Evolutionary conservation across 2,113 vertebrate genomes (phyloP).

Genomic region (Bambusicola thoracicus): DNA sequence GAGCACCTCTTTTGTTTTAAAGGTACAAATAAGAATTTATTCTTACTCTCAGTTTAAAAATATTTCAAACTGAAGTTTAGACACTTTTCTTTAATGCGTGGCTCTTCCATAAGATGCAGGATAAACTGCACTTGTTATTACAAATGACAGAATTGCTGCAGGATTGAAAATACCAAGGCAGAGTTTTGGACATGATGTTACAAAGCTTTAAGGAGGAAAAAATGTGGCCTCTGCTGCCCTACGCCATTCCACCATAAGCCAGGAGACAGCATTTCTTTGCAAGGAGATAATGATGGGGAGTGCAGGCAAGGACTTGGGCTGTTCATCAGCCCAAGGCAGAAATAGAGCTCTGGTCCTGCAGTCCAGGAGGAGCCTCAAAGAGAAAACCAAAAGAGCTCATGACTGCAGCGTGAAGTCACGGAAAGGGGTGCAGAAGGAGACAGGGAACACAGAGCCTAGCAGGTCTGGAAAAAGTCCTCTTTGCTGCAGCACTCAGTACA

Average conservation of each 20-base stretch:
- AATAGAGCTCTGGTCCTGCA: background rate
- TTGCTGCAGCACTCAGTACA: background rate
- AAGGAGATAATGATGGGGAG: background rate
- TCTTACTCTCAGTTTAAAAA: background rate
- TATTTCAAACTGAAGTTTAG: background rate
- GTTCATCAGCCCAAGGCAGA: background rate
- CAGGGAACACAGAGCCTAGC: background rate
- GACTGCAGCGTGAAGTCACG: constrained; percentile 8
- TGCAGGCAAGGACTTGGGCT: background rate
- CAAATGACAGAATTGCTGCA: background rate
- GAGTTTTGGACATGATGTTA: background rate
- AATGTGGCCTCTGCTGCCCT: background rate
- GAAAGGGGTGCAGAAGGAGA: background rate
- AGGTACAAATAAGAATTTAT: background rate
- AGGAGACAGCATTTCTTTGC: background rate
- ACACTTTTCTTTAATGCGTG: rapidly evolving
- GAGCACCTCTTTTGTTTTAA: background rate
- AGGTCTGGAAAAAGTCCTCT: background rate
- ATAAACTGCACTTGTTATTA: background rate
- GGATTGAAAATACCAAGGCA: rapidly evolving
- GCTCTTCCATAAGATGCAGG: background rate
- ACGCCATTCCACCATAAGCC: rapidly evolving
- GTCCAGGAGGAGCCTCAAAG: background rate
- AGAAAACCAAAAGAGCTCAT: background rate
- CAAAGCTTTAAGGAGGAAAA: background rate